Evolutionary conservation across 2,113 vertebrate genomes (phyloP), one percentile per base, ranked within the genome.

Genomic region (Pholis gunnellus): DNA sequence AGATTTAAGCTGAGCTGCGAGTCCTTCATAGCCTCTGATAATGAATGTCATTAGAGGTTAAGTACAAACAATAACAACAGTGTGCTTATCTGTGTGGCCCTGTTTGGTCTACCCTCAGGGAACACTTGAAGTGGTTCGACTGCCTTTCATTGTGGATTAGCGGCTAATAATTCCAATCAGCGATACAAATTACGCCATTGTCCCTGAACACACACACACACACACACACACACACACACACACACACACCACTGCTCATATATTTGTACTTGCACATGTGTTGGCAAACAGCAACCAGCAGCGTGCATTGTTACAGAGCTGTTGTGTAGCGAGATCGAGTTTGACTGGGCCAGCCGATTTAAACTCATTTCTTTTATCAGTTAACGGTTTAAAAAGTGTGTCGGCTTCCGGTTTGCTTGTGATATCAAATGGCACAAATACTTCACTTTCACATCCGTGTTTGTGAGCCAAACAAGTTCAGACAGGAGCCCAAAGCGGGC

Each of bases 1-100:
- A 83, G 73, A 60, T 82, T 86, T 79, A 7, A 70, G 46, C 44
- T 76, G 52, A 84, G 50, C 87, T 77, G 15, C 5, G 38, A 29
- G 81, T 64, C 67, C 81, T 81, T 84, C 85, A 87, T 65, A 60
- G 77, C 76, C 44, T 75, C 44, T 75, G 76, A 80, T 88, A 86
- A 83, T 75, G 74, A 92, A 88, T 44, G 56, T 29, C 76, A 20
- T 78, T 84, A 48, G 72, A 85, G 84, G 78, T 92, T 84, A 87
- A 87, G 82, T 69, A 52, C 85, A 81, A 81, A 85, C 66, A 83
- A 69, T 75, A 83, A 86, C 46, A 83, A 73, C 9, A 34, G 81
- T 56, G 34, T 66, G 31, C 57, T 82, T 86, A 81, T 86, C 57
- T 46, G 46, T 13, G 70, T 78, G 72, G 80, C 61, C 25, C 54